Evolutionary conservation across 2,888 invertebrate species (phyloP).

Genomic region (Cheilosia soror): DNA sequence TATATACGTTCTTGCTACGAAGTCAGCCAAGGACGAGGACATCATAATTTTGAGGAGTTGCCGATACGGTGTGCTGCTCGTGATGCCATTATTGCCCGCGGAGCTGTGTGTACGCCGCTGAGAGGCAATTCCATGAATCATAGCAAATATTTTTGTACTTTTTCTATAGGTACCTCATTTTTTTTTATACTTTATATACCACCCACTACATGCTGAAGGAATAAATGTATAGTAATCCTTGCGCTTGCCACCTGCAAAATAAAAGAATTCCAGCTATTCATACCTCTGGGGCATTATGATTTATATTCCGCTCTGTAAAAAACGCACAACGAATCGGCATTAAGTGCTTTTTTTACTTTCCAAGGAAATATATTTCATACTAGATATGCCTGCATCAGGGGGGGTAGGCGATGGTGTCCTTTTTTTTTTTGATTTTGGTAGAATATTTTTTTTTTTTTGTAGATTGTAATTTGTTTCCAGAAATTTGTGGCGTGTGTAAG

Average conservation of each 20-base stretch:
- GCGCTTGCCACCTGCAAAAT: slow-evolving; percentile 31
- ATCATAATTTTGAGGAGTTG: slow-evolving; percentile 31
- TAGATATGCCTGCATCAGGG: background rate
- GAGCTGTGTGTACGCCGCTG: slow-evolving; percentile 2
- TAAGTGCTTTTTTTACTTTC: slow-evolving; percentile 42
- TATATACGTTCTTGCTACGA: background rate
- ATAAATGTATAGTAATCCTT: background rate
- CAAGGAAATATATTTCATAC: slow-evolving; percentile 29
- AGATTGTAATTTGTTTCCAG: background rate
- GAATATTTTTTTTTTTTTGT: background rate
- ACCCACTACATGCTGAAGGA: background rate
- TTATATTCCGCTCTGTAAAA: slow-evolving; percentile 45
- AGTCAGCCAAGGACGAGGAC: slow-evolving; percentile 14
- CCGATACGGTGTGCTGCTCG: background rate
- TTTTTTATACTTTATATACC: slow-evolving; percentile 14
- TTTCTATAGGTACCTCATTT: slow-evolving; percentile 18
- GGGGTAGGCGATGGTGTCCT: slow-evolving; percentile 2
- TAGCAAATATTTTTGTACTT: slow-evolving; percentile 8
- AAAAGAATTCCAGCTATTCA: slow-evolving; percentile 14
- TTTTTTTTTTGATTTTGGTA: slow-evolving; percentile 31
- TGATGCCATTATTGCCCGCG: slow-evolving; percentile 14
- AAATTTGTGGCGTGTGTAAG: background rate
- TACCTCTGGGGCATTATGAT: slow-evolving; percentile 42
- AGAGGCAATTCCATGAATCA: slow-evolving; percentile 63
- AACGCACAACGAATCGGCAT: slow-evolving; percentile 52